Base-by-base conservation (phyloP, 2,888 invertebrate species). In the Strigamia transsilvanica region DNA sequence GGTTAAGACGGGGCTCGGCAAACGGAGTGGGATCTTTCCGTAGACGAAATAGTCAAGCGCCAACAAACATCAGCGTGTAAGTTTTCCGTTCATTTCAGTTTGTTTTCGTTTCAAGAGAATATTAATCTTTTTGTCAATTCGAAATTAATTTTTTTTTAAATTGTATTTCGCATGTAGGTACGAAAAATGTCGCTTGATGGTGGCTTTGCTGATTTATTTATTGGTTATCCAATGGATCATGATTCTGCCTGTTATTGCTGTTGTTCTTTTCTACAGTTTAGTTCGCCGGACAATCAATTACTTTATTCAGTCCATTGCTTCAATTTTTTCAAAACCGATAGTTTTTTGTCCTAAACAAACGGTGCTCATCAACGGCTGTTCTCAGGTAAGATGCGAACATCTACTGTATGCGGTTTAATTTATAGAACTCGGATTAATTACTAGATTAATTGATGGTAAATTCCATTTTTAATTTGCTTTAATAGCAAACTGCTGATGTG, bases 311-410 rank as follows among this genome's bases (percentile, higher is more conserved):
- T 13, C 10, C 0, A 15, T 78, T 10, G n/a, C 27, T 10, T 38
- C 34, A 3, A 15, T 78, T 9, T 78, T 78, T 32, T 38, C 34
- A 13, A 78, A 32, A 78, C 34, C 78, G 0, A 78, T 2, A 18
- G n/a, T n/a, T 38, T 41, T 18, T 7, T n/a, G 41, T 27, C n/a
- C 34, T 2, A 34, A 41, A 78, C 34, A 41, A 78, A 78, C 78
- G n/a, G 41, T 78, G 34, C 78, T 78, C 32, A 78, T 78, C 18
- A 78, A 78, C 32, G 78, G 78, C 32, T 78, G 78, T 27, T 38
- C 78, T 27, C 78, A 78, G 41, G 78, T 78, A 78, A 32, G 15
- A 78, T 46, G 38, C 0, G 38, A 27, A 27, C 1, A n/a, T n/a
- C n/a, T n/a, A n/a, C n/a, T n/a, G n/a, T n/a, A 41, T 41, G 12